Evolutionary conservation across 2,113 vertebrate species (phyloP), one percentile per base, ranked within the genome.

Genomic region (Varanus komodoensis): DNA sequence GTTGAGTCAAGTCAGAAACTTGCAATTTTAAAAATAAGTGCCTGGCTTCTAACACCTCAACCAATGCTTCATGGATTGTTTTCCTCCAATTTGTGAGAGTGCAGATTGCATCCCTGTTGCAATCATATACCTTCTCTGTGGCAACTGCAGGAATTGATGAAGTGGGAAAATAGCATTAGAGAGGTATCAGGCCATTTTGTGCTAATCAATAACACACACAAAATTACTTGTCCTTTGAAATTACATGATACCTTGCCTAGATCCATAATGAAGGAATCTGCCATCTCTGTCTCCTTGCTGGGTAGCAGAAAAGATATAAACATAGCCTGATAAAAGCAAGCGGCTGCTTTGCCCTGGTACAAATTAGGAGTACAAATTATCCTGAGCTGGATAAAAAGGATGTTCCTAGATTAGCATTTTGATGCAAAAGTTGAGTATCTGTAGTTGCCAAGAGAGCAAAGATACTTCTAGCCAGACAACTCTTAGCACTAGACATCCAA

Each of bases 21-120:
- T 86, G 83, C 57, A 86, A 80, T 86, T 89, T 90, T 79, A 71
- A 78, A 90, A 85, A 85, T 79, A 86, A 79, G 61, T 79, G 74
- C n/a, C 75, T 48, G 74, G 44, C 17, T 86, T 86, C 84, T 79
- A 80, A 86, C 57, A 78, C n/a, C 68, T 89, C 29, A 48, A 74
- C 54, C 61, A 69, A 57, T 79, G 89, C 61, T 5, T 90, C 80
- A 90, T 90, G 82, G 83, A 86, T 73, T 64, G 57, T 78, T 82
- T 71, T 91, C 77, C 9, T 86, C 0, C 0, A 85, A 85, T n/a
- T 82, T 34, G 38, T n/a, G 73, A 81, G n/a, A 77, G 87, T 80
- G 50, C 84, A 79, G 67, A 90, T 80, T 73, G 21, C 44, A 85
- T 85, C 64, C 52, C 67, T 80, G 23, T 88, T 61, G 52, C 50